Percentiles rank a stretch among this genome's conserved stretches.
Evolutionary conservation across 1,140 invertebrate species (phyloP).

Genomic region (Phymorhynchus buccinoides): DNA sequence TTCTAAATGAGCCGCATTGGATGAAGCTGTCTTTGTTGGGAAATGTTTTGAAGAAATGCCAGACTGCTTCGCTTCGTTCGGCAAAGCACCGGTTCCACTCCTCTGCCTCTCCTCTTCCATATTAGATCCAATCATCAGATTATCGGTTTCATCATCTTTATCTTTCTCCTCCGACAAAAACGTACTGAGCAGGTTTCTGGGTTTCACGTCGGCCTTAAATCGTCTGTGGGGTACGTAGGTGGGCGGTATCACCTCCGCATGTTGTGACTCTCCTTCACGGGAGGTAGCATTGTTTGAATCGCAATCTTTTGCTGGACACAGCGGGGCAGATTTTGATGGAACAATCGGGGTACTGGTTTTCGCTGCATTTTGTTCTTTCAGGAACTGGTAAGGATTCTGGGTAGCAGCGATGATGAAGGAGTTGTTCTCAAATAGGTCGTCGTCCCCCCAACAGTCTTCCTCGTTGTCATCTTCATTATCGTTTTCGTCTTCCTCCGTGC

Average conservation of each 20-base stretch:
- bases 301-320: neutral
- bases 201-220: neutral
- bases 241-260: constrained; percentile 13
- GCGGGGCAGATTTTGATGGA: neutral
- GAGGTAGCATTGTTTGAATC: neutral
- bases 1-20: too few species aligned
- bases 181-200: neutral
- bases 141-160: neutral
- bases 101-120: neutral
- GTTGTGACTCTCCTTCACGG: constrained; percentile 5
- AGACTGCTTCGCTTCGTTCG: neutral
- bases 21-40: too few species aligned
- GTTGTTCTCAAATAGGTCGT: constrained; percentile 53
- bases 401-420: constrained; percentile 54
- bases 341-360: neutral
- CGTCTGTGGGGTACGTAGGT: neutral
- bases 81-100: neutral
- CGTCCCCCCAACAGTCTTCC: constrained; percentile 54
- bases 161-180: too few species aligned
- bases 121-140: neutral
- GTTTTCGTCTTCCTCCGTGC: constrained; percentile 21
- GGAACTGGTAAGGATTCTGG: constrained; percentile 35
- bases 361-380: neutral
- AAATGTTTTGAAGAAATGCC: too few species aligned
- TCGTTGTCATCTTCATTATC: constrained; percentile 5